A percentile compares a stretch with the other conserved stretches of the same genome.
These are phyloP conservation scores for Takifugu ocellatus DNA, from an alignment of 2,797 vertebrate genomes.

Conservation along the genomic window DNA sequence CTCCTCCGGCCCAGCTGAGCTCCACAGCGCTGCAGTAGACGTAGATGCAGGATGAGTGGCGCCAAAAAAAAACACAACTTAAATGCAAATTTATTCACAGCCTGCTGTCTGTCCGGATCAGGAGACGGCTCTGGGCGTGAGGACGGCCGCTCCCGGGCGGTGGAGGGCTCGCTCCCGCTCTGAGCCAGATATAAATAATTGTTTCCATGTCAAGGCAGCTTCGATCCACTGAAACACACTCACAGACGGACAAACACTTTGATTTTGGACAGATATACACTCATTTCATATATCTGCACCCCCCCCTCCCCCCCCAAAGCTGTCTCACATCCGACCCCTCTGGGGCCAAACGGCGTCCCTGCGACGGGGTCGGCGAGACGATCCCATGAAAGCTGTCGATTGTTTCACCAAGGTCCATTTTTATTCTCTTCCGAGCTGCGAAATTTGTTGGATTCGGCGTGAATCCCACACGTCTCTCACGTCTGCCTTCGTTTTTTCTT, in stretches of 20 bases:
- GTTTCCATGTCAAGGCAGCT: constrained; percentile 62
- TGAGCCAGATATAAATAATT: constrained; percentile 54
- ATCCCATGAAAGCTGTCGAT: constrained; percentile 33
- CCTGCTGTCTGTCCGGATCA: constrained; percentile 36
- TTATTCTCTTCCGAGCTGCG: constrained; percentile 12
- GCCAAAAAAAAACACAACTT: constrained; percentile 28
- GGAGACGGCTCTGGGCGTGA: constrained; percentile 29
- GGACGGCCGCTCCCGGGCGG: constrained; percentile 19
- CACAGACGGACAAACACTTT: constrained; percentile 47
- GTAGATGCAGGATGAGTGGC: constrained; percentile 15
- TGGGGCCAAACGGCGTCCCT: constrained; percentile 10
- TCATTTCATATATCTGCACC: constrained; percentile 47
- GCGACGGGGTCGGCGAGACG: constrained; percentile 22
- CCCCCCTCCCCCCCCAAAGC: constrained; percentile 38
- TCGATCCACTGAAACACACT: constrained; percentile 55
- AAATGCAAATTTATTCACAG: constrained; percentile 42
- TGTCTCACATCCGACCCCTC: constrained; percentile 30
- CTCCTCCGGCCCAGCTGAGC: constrained; percentile 19
- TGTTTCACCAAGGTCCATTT: constrained; percentile 26
- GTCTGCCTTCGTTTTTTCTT: constrained; percentile 4
- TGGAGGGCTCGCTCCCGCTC: constrained; percentile 35
- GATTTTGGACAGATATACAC: constrained; percentile 55
- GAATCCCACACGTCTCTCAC: constrained; percentile 32
- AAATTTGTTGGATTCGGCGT: constrained; percentile 47
- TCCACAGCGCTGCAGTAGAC: constrained; percentile 24